Percentiles rank a stretch among this genome's conserved stretches.
phyloP scores from a whole-genome alignment of 1,140 invertebrate species.

The Magallana ariakensis region DNA sequence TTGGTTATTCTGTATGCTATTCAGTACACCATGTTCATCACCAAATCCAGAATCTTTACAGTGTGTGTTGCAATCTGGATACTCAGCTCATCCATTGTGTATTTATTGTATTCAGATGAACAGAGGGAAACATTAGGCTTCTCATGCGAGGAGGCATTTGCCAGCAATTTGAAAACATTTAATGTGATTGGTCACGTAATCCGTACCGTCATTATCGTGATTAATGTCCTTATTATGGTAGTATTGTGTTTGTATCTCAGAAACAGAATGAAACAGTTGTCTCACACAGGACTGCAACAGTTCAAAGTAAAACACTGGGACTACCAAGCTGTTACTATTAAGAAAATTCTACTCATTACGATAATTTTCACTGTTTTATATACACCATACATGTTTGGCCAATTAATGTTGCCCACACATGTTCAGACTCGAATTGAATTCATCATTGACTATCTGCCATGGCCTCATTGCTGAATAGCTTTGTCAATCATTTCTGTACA shows the following conservation, averaged over 20 bases:
- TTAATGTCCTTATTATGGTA: neutral
- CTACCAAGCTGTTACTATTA: neutral
- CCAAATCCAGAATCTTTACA: slow-evolving; percentile 1
- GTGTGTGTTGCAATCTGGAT: neutral
- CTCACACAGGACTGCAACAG: neutral
- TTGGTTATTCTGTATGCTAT: neutral
- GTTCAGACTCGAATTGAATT: neutral
- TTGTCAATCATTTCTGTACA: slow-evolving; percentile 40
- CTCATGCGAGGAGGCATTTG: slow-evolving; percentile 14
- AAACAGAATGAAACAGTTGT: neutral
- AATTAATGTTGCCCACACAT: neutral
- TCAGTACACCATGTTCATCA: neutral
- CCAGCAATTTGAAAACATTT: neutral
- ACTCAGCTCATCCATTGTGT: neutral
- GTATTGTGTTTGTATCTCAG: neutral
- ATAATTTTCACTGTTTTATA: neutral
- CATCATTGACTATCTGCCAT: neutral
- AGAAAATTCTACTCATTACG: neutral
- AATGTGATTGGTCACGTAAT: neutral
- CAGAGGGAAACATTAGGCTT: neutral
- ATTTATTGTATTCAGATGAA: slow-evolving; percentile 15
- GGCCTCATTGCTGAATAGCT: slow-evolving; percentile 34
- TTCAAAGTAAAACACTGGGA: neutral
- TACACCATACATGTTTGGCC: slow-evolving; percentile 5
- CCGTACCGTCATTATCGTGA: neutral